Base-by-base conservation (phyloP, 1,140 invertebrate genomes). In the Tyrophagus putrescentiae region DNA sequence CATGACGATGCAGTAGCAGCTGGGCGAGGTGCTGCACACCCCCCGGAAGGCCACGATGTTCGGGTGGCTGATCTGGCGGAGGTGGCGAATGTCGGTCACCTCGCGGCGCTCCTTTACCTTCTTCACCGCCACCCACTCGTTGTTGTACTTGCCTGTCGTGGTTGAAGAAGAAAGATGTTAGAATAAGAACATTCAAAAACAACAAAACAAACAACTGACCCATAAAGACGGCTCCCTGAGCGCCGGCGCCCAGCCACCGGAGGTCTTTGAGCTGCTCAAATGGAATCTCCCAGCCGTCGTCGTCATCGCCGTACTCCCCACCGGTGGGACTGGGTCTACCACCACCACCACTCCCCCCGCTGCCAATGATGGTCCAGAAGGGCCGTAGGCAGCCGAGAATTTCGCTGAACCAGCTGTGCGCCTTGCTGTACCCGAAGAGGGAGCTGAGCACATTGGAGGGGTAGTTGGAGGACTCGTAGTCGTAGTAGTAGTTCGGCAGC, bases 41-140 rank as follows among this genome's bases (percentile, higher is more conserved):
- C 91, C 94, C 68, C 84, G 85, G 69, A 98, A 98, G 68, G 88
- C 83, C 48, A 98, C 90, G 67, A 98, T 90, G 71, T 98, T 98
- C 5, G 87, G 84, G 73, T 60, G 45, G 28, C 28, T 31, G 18
- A 60, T 52, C 31, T 23, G 21, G 29, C 45, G n/a, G 18, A 52
- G 76, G 72, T 97, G 91, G 66, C 82, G 83, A 58, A 98, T 94
- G 69, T 98, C 88, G 23, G 91, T 94, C n/a, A n/a, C n/a, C 72
- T 98, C 93, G 68, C 85, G 84, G 65, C 87, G 80, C 67, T 96
- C 88, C 60, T 83, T 77, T 6, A 98, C 87, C 74, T 97, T 96
- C 72, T 98, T 98, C 2, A 98, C 90, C 21, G 94, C 94, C 4
- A 98, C 89, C 25, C 82, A 81, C 2, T 72, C 70, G 25, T 68